Evolutionary conservation across 2,797 vertebrate species (phyloP).

Genomic region (Sebastes iracundus): DNA sequence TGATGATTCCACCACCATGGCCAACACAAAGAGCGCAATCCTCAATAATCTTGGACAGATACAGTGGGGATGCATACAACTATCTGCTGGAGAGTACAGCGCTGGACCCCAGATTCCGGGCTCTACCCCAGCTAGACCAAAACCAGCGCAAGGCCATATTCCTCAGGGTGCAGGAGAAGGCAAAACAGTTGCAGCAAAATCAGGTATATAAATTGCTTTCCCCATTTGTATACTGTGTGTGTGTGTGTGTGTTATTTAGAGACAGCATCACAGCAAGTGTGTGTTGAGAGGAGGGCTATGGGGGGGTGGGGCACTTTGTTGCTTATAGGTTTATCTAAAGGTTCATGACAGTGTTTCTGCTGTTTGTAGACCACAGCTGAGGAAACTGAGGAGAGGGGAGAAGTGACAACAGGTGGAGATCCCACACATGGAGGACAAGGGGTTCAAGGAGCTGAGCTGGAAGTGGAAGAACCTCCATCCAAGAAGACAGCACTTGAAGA

Average conservation of each 20-base stretch:
- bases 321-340: too few species aligned
- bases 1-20: background rate
- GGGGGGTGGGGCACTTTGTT: too few species aligned
- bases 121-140: background rate
- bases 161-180: background rate
- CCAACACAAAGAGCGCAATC: background rate
- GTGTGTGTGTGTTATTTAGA: too few species aligned
- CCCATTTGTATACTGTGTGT: too few species aligned
- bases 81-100: background rate
- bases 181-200: background rate
- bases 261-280: too few species aligned
- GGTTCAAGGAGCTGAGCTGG: background rate
- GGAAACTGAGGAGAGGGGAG: background rate
- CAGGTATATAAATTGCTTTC: too few species aligned
- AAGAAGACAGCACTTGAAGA: background rate
- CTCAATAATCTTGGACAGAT: background rate
- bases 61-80: background rate
- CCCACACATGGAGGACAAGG: background rate
- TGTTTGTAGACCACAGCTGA: background rate
- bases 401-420: background rate
- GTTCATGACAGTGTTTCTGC: background rate
- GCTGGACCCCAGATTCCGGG: background rate
- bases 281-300: too few species aligned
- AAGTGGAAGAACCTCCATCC: background rate
- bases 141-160: background rate